Base-by-base conservation (phyloP, 2,113 vertebrate genomes). In the Erpornis zantholeuca region DNA sequence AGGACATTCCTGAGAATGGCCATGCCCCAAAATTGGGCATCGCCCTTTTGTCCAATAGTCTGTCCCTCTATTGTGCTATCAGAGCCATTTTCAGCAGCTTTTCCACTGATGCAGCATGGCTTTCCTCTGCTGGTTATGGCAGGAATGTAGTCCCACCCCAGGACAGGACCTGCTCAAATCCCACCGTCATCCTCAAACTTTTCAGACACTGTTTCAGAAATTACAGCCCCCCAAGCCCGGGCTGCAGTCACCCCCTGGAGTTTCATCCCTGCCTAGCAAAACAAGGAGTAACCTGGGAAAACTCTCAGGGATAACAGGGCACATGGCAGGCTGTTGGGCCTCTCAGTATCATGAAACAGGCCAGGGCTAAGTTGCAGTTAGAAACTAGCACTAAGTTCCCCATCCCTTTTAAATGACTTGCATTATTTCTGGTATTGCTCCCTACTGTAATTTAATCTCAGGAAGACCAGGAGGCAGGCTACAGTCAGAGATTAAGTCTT, bases 321-420 rank as follows among this genome's bases (percentile, higher is more conserved):
- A 35, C 9, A 17, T 0, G 4, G 16, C 0, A 2, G 6, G 3
- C 23, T 8, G 3, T n/a, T 61, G 18, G 5, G 36, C 49, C 33
- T 83, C 35, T 35, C 15, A 28, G 19, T 38, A 65, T 54, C 69
- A 54, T 38, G 66, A 38, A 92, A 50, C 3, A 50, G 36, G 17
- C 25, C 6, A 3, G 42, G 22, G 29, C 18, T 81, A 57, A 65
- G 11, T 10, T 35, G 38, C 16, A 24, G 40, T 36, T 40, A 64
- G 61, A 92, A 93, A 64, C 11, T 5, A 19, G 11, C 16, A 29
- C 16, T 57, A 53, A 38, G 13, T 28, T 28, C n/a, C 14, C 1
- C 1, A 31, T 29, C n/a, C 13, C 6, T 53, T 15, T 23, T 90
- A 60, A 49, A 29, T 54, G 52, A 9, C 38, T 11, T 3, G 8